Evolutionary conservation across 2,888 invertebrate genomes (phyloP).

Genomic region (Melipona beecheii): DNA sequence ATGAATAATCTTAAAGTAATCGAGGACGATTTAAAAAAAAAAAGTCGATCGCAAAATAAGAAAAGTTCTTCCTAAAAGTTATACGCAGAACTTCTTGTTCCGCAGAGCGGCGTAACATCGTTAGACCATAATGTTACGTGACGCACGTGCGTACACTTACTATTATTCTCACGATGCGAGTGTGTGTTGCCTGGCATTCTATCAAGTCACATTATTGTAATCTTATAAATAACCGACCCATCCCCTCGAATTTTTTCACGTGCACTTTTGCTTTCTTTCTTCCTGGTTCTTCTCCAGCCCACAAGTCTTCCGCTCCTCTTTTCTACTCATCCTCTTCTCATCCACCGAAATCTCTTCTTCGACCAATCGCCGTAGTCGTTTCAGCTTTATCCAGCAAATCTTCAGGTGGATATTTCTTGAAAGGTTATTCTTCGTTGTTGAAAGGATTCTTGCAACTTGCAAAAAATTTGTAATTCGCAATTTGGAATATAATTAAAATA

Average conservation of each 20-base stretch:
- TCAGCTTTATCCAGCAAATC: background rate
- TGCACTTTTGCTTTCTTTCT: conserved; percentile 16
- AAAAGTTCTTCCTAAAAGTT: background rate
- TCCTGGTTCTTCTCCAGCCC: background rate
- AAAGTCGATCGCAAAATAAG: background rate
- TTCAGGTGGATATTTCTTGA: background rate
- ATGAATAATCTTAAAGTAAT: too few species aligned
- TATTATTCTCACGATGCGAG: conserved; percentile 53
- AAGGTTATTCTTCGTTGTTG: too few species aligned
- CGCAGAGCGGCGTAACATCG: conserved; percentile 1
- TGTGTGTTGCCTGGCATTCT: conserved; percentile 72
- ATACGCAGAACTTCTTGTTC: background rate
- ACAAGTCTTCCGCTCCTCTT: conserved; percentile 15
- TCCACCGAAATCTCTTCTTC: background rate
- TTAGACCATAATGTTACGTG: conserved; percentile 36
- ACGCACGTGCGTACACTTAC: conserved; percentile 49
- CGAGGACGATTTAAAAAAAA: background rate
- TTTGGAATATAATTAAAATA: background rate
- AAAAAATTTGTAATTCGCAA: background rate
- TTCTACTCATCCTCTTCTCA: background rate
- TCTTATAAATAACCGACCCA: conserved; percentile 67
- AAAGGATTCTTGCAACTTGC: background rate
- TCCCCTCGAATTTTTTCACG: conserved; percentile 2
- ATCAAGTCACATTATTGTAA: conserved; percentile 77
- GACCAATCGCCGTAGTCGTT: background rate